A percentile compares a stretch with the other conserved stretches of the same genome.
Conservation (phyloP, 2,113 vertebrate genomes). For the Tinamus guttatus region DNA sequence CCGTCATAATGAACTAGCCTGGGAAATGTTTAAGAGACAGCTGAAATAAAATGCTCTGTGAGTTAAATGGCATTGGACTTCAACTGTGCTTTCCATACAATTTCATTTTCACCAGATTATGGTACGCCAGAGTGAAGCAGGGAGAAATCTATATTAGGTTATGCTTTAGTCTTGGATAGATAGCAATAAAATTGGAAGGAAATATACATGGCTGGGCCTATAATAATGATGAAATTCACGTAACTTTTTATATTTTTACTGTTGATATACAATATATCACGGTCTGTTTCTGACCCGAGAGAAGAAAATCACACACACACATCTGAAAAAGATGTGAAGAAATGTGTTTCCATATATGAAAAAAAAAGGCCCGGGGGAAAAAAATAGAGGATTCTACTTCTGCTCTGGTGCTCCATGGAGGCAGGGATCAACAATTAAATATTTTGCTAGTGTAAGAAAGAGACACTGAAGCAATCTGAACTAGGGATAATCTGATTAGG, state of each 20-base stretch:
- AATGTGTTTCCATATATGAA: not conserved
- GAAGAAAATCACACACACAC: not conserved
- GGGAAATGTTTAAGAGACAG: constrained; percentile 66
- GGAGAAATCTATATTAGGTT: not conserved
- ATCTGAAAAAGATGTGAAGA: not conserved
- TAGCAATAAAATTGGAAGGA: not conserved
- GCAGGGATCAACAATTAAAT: not conserved
- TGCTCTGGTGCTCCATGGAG: not conserved
- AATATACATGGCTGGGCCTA: not conserved
- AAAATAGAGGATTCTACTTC: not conserved
- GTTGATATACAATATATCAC: not conserved
- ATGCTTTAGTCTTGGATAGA: constrained; percentile 18
- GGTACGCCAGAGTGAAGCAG: not conserved
- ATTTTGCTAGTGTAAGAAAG: not conserved
- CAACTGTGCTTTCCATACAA: not conserved
- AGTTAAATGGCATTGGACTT: constrained; percentile 43
- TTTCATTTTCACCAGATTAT: constrained; percentile 42
- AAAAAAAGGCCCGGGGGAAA: not conserved
- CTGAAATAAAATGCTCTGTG: constrained; percentile 54
- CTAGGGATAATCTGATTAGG: not conserved
- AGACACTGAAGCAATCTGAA: not conserved
- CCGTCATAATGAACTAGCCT: constrained; percentile 52
- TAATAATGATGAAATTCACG: constrained; percentile 26
- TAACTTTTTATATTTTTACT: not conserved
- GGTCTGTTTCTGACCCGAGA: not conserved